A percentile compares a stretch with the other conserved stretches of the same genome.
These are phyloP conservation scores for Scytalopus superciliaris DNA, from an alignment of 2,113 vertebrate species.

Conservation along the genomic window DNA sequence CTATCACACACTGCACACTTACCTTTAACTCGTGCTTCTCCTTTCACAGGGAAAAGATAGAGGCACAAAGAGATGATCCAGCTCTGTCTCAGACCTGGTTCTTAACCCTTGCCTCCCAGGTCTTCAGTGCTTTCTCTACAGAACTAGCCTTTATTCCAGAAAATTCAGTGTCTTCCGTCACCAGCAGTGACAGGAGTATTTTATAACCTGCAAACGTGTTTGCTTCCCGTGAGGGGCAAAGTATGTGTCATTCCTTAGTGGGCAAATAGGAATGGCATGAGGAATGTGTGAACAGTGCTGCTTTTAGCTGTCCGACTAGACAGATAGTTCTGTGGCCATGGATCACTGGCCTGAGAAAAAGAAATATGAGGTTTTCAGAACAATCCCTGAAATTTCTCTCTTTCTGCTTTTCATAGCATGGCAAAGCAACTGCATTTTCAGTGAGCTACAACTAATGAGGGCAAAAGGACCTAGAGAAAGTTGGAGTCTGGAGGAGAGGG, in stretches of 20 bases:
- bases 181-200: neutral
- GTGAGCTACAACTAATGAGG: neutral
- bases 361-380: neutral
- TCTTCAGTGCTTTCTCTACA: neutral
- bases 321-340: neutral
- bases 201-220: neutral
- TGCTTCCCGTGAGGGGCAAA: neutral
- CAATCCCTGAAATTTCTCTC: neutral
- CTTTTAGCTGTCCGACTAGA: neutral
- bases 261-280: neutral
- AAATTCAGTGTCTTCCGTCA: neutral
- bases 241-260: neutral
- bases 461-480: neutral
- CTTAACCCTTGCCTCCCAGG: neutral
- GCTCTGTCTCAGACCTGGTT: accelerated
- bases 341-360: neutral
- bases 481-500: neutral
- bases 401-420: neutral
- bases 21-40: neutral
- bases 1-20: neutral
- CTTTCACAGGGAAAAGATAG: neutral
- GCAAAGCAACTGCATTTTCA: neutral
- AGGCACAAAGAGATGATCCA: neutral
- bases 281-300: neutral
- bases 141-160: neutral